Evolutionary conservation across 1,140 invertebrate genomes (phyloP).

Genomic region (Palaemon carinicauda): DNA sequence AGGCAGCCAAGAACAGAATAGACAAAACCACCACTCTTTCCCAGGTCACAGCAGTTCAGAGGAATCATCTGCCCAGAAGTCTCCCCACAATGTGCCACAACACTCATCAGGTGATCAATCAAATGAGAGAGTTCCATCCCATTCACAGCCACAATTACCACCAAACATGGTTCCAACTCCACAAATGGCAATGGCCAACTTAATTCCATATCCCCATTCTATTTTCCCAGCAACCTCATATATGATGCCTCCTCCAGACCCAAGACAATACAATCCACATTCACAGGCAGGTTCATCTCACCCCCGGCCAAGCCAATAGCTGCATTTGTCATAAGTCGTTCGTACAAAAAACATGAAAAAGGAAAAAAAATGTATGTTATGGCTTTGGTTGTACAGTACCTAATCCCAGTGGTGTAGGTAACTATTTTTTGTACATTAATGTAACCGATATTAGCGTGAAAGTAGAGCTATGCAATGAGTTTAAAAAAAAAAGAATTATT

Average conservation of each 20-base stretch:
- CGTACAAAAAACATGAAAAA: not conserved
- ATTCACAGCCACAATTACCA: conserved; percentile 28
- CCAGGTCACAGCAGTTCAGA: conserved; percentile 14
- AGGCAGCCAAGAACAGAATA: conserved; percentile 27
- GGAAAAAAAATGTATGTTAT: not conserved
- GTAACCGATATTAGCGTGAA: too few species aligned
- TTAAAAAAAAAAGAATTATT: too few species aligned
- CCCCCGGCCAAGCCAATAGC: conserved; percentile 43
- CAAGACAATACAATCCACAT: conserved; percentile 57
- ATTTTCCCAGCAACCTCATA: conserved; percentile 58
- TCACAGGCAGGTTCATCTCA: conserved; percentile 27
- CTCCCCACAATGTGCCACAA: conserved; percentile 49
- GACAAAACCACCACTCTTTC: conserved; percentile 13
- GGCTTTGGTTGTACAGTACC: too few species aligned
- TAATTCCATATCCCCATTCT: conserved; percentile 59
- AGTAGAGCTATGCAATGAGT: too few species aligned
- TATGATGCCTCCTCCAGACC: conserved; percentile 59
- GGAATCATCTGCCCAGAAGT: conserved; percentile 49
- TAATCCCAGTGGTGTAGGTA: not conserved
- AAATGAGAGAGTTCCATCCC: conserved; percentile 22
- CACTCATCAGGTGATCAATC: conserved; percentile 33
- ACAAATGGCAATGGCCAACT: conserved; percentile 59
- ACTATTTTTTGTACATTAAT: not conserved
- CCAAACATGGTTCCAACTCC: conserved; percentile 55
- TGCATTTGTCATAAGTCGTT: not conserved